These are phyloP conservation scores for Rhabdornis inornatus DNA, from an alignment of 2,113 vertebrate species.

Conservation along the genomic window DNA sequence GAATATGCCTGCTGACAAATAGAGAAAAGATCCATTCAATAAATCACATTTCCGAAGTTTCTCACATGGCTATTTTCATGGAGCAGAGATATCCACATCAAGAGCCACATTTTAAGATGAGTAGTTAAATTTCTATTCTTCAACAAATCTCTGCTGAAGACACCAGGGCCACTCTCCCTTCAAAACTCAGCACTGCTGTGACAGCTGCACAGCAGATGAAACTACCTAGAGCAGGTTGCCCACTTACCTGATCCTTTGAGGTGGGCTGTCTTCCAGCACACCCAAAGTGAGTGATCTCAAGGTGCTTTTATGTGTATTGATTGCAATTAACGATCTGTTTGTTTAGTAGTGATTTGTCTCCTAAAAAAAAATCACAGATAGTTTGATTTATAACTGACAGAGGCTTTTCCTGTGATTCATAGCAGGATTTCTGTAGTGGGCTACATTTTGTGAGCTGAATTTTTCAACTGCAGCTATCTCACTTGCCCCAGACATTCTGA, in stretches of 20 bases:
- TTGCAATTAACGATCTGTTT: neutral
- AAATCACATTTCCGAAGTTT: neutral
- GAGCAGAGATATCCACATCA: neutral
- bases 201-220: neutral
- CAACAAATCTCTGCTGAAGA: neutral
- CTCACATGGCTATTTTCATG: neutral
- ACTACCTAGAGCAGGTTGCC: neutral
- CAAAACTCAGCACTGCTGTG: neutral
- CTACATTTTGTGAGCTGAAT: constrained; percentile 62
- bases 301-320: neutral
- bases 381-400: constrained; percentile 33
- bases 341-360: neutral
- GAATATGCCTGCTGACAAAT: neutral
- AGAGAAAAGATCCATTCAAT: neutral
- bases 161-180: neutral
- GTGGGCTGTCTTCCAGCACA: neutral
- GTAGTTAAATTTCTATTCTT: neutral
- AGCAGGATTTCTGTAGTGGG: constrained; percentile 69
- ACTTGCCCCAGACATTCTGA: constrained; percentile 56
- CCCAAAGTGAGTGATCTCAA: neutral
- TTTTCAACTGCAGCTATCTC: constrained; percentile 67
- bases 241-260: neutral
- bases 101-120: neutral
- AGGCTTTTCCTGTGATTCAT: constrained; percentile 56
- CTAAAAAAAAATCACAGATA: neutral